Conservation (phyloP, 2,888 invertebrate genomes). For the Aspidiotus destructor region DNA sequence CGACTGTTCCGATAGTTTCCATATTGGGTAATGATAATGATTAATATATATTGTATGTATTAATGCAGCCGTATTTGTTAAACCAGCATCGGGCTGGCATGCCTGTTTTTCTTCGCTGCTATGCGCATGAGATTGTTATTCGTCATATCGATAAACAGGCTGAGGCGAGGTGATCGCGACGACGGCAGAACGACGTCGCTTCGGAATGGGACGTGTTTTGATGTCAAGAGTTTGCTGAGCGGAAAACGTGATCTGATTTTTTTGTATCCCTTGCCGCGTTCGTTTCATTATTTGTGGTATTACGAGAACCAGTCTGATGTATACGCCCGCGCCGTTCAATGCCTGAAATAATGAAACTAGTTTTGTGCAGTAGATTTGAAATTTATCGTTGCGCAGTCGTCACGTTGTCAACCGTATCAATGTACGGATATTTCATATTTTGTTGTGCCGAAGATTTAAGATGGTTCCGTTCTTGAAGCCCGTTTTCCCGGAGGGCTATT, state of each 20-base stretch:
- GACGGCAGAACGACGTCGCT: conserved; percentile 3
- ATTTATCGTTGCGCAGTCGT: too few species aligned
- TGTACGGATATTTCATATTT: too few species aligned
- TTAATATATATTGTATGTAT: conserved; percentile 11
- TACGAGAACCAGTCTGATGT: too few species aligned
- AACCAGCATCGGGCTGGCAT: not conserved
- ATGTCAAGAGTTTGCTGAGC: conserved; percentile 6
- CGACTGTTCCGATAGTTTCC: conserved; percentile 19
- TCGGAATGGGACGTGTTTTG: not conserved
- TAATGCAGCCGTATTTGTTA: conserved; percentile 25
- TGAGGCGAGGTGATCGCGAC: not conserved
- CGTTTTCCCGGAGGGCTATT: too few species aligned
- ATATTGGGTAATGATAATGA: conserved; percentile 25
- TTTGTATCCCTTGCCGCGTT: not conserved
- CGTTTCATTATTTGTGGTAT: not conserved
- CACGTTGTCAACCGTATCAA: too few species aligned
- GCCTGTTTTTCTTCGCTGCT: not conserved
- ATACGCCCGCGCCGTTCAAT: too few species aligned
- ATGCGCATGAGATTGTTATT: not conserved
- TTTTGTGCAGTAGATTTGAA: too few species aligned
- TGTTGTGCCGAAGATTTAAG: too few species aligned
- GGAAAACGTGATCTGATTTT: conserved; percentile 28
- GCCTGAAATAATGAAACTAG: too few species aligned
- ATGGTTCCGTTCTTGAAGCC: too few species aligned
- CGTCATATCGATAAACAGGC: too few species aligned